Base-by-base conservation (phyloP, 2,888 invertebrate genomes). In the Drosophila anomelani region DNA sequence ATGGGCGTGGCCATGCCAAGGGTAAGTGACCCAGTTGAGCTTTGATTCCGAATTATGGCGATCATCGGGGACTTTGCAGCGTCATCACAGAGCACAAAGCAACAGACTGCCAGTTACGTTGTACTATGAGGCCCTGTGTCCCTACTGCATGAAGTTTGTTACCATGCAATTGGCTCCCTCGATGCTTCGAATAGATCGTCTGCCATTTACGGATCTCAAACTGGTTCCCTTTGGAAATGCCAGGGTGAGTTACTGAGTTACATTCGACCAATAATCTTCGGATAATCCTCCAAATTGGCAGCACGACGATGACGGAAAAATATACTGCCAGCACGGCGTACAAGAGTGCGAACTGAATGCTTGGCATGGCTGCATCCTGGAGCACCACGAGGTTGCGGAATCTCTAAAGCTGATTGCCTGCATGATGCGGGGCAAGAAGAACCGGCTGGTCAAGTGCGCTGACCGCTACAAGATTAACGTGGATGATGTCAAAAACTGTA, bases 331-430 rank as follows among this genome's bases (percentile, higher is more conserved):
- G 67, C 92, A 92, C 66, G 92, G 92, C 0, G 51, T 15, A 4
- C 36, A 38, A 0, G 93, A 92, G 64, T 92, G 92, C 64, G 87
- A 91, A 32, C 59, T 90, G 20, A 92, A 92, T 82, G 91, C 92
- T 6, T 75, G 90, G 61, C 93, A 92, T 69, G 92, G 81, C 20
- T 92, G 92, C 64, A 89, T 92, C 20, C 83, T 92, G 57, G 92
- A 92, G 62, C 82, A 91, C 47, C 85, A 88, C 47, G 75, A 76
- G 12, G 70, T 83, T 8, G 46, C 46, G 4, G 78, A 81, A 1
- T 80, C 91, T 26, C 59, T 91, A 23, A 78, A 88, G 56, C 74
- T 92, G 55, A 89, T 92, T 23, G 75, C 81, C 57, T 92, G 93
- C 76, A 75, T 92, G 78, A 87, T 92, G 87, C 73, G 77, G 9